phyloP scores from a whole-genome alignment of 2,888 invertebrate genomes.

The Sisyra nigra region DNA sequence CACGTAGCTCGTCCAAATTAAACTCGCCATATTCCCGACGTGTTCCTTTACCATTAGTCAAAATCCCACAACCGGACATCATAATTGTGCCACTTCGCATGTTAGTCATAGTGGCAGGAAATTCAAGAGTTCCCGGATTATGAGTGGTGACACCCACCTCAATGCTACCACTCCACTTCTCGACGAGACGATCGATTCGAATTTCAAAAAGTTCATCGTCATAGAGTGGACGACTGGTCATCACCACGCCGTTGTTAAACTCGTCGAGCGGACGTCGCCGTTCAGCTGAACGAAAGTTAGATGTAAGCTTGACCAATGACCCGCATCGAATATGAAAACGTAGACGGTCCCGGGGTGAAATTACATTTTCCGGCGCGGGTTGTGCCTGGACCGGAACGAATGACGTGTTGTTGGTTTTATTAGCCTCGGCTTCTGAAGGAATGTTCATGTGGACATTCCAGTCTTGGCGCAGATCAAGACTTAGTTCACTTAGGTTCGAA shows the following conservation, averaged over 20 bases:
- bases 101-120: constrained; percentile 96
- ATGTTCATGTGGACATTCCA: constrained; percentile 23
- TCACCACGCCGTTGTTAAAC: constrained; percentile 91
- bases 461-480: constrained; percentile 28
- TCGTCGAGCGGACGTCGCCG: constrained; percentile 78
- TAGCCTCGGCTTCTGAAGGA: not conserved
- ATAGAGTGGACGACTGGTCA: constrained; percentile 76
- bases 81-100: constrained; percentile 83
- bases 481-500: constrained; percentile 24
- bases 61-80: constrained; percentile 95
- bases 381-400: not conserved
- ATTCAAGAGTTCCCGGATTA: constrained; percentile 74
- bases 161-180: constrained; percentile 90
- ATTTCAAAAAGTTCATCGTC: constrained; percentile 92
- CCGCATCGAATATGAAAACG: constrained; percentile 82
- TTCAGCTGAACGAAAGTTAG: constrained; percentile 71
- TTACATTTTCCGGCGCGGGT: not conserved
- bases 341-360: constrained; percentile 37
- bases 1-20: constrained; percentile 82
- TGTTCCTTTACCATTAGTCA: constrained; percentile 92
- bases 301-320: constrained; percentile 68
- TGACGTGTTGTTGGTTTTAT: not conserved
- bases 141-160: constrained; percentile 87
- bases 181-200: constrained; percentile 79
- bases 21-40: constrained; percentile 84